Base-by-base conservation (phyloP, 2,113 vertebrate genomes). In the Synodontis membranacea region DNA sequence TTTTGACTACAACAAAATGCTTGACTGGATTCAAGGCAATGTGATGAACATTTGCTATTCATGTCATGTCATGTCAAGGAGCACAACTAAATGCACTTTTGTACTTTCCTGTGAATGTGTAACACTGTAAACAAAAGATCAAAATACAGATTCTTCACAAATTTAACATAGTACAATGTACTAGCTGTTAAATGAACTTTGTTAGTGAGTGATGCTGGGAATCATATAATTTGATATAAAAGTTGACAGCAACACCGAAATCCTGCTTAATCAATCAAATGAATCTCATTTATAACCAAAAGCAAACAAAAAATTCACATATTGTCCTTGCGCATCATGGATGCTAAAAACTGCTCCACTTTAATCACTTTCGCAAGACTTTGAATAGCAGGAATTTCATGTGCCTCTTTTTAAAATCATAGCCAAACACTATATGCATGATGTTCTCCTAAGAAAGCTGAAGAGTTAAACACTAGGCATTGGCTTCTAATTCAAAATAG, bases 21-120 rank as follows among this genome's bases (percentile, higher is more conserved):
- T 68, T 64, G 12, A 54, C 68, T 80, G 44, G 75, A 80, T 58
- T 89, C 52, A 78, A 74, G 60, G 58, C 88, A 87, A 87, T 39
- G 84, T 7, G 85, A 85, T 86, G 79, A 56, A 48, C 23, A 89
- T 89, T 91, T 11, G 1, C n/a, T 34, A 46, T 60, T 83, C 70
- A 66, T 84, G 83, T 74, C 83, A 84, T 84, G 50, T 70, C 66
- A 56, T 80, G 46, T 68, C 62, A 86, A 46, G 11, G 78, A 68
- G 12, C 54, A 74, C 60, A 52, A 64, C 60, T 60, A 48, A 75
- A 75, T 72, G 72, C 39, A 62, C 64, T 62, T 82, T 82, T 62
- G 28, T 48, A 75, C 39, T 50, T 44, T 34, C 52, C 23, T 66
- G 39, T 82, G 39, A 50, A 37, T 86, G 60, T 68, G 31, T 50